Conservation (phyloP, 1,140 invertebrate species). For the Copidosoma floridanum region DNA sequence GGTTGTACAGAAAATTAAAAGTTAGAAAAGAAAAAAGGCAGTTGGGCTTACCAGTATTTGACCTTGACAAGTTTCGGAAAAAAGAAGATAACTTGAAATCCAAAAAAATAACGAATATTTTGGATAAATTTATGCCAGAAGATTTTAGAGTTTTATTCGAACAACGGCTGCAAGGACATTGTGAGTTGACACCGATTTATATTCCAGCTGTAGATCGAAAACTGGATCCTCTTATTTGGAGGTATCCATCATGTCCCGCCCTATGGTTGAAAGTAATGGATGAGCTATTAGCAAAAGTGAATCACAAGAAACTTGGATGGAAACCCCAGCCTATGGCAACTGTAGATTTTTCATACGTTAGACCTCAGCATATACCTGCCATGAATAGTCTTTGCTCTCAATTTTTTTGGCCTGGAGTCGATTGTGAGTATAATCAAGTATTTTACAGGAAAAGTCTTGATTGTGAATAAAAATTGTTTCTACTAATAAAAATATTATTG, state of each 20-base stretch:
- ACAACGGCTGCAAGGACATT: constrained; percentile 56
- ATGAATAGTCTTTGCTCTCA: constrained; percentile 79
- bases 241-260: constrained; percentile 65
- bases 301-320: constrained; percentile 57
- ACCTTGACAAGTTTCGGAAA: constrained; percentile 54
- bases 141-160: constrained; percentile 44
- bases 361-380: constrained; percentile 82
- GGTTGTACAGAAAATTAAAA: constrained; percentile 62
- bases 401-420: constrained; percentile 89
- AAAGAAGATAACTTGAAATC: constrained; percentile 35
- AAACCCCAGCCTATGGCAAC: constrained; percentile 50
- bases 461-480: neutral
- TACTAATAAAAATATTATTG: constrained; percentile 38
- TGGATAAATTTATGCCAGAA: constrained; percentile 53
- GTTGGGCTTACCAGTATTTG: constrained; percentile 59
- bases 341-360: constrained; percentile 84
- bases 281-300: constrained; percentile 65
- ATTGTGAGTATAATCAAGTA: constrained; percentile 63
- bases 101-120: too few relatives aligned
- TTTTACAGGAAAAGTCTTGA: neutral
- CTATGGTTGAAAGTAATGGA: constrained; percentile 71
- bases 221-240: constrained; percentile 76
- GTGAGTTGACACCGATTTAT: constrained; percentile 58
- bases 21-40: constrained; percentile 64
- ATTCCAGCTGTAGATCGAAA: constrained; percentile 66